Conservation (phyloP, 2,797 vertebrate genomes). For the Phrynocephalus vlangalii region DNA sequence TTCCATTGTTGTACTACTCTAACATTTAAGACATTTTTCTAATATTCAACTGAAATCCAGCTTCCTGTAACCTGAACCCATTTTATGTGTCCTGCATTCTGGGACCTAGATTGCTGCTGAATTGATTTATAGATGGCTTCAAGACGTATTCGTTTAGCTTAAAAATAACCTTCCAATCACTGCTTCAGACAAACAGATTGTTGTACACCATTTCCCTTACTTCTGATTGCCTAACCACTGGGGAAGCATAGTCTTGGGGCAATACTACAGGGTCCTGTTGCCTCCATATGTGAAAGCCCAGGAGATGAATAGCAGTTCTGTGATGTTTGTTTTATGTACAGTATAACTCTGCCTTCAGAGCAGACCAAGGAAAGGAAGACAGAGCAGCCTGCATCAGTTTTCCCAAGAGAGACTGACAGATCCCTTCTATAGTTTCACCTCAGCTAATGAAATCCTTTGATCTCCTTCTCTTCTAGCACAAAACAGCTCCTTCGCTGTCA, state of each 20-base stretch:
- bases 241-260: background rate
- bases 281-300: background rate
- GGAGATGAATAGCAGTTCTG: background rate
- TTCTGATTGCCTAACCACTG: background rate
- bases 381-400: background rate
- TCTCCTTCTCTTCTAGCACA: background rate
- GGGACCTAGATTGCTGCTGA: background rate
- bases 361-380: background rate
- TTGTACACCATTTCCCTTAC: too few relatives aligned
- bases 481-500: background rate
- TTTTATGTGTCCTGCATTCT: too few relatives aligned
- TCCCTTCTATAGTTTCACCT: background rate
- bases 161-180: background rate
- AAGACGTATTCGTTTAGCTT: background rate
- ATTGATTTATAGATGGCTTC: background rate
- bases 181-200: background rate
- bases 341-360: background rate
- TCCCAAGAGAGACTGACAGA: background rate
- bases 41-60: background rate
- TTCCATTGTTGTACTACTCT: too few relatives aligned
- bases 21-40: too few relatives aligned
- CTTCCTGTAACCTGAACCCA: too few relatives aligned
- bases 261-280: background rate
- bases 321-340: background rate
- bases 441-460: background rate